Evolutionary conservation across 1,140 invertebrate species (phyloP).

Genomic region (Chelonus insularis): DNA sequence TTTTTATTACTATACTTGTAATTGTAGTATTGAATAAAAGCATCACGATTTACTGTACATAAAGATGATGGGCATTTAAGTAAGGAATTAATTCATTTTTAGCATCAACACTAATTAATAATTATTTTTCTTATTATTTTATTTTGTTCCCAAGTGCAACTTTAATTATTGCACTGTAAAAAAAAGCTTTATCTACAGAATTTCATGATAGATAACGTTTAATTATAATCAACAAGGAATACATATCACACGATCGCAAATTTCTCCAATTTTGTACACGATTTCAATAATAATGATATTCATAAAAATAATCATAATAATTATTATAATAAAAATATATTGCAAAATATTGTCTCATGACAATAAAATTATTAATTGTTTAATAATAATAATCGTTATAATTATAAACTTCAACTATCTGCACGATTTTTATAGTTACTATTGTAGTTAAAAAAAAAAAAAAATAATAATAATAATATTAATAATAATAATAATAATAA

Average conservation of each 20-base stretch:
- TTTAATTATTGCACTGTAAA: slow-evolving; percentile 26
- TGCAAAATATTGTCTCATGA: slow-evolving; percentile 1
- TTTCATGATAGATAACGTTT: slow-evolving; percentile 29
- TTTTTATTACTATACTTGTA: too few species aligned
- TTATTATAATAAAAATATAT: slow-evolving; percentile 30
- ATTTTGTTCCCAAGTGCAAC: slow-evolving; percentile 18
- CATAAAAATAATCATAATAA: slow-evolving; percentile 34
- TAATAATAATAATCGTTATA: too few species aligned
- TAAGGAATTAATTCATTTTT: slow-evolving; percentile 23
- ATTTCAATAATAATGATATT: slow-evolving; percentile 47
- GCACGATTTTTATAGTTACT: too few species aligned
- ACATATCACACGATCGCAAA: slow-evolving; percentile 48
- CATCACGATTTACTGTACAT: too few species aligned
- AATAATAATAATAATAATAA: too few species aligned
- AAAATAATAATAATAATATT: too few species aligned
- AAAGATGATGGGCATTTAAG: slow-evolving; percentile 20
- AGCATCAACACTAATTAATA: too few species aligned
- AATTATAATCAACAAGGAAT: slow-evolving; percentile 52
- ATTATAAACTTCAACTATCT: too few species aligned
- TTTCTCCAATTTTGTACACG: slow-evolving; percentile 47
- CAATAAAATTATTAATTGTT: slow-evolving; percentile 11
- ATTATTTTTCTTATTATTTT: slow-evolving; percentile 9
- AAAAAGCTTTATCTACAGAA: slow-evolving; percentile 26
- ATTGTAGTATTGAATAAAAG: too few species aligned
- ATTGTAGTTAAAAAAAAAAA: too few species aligned